Conservation (phyloP, 2,113 vertebrate genomes). For the Dissostichus mawsoni region DNA sequence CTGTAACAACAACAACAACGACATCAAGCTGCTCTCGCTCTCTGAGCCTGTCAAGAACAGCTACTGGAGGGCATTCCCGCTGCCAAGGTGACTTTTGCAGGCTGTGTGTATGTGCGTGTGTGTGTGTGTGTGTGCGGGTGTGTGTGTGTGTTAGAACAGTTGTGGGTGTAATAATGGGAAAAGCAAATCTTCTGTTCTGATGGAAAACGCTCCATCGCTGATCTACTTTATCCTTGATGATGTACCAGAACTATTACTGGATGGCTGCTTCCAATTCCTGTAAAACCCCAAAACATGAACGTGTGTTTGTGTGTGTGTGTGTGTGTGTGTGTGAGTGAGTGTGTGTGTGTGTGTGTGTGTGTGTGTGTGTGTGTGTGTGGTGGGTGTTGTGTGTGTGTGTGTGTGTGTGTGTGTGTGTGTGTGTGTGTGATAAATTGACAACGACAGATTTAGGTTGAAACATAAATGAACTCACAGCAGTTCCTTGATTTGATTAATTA, state of each 20-base stretch:
- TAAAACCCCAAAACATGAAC: neutral
- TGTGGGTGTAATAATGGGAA: neutral
- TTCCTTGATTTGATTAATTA: neutral
- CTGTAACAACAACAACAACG: conserved; percentile 53
- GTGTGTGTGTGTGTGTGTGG: no score
- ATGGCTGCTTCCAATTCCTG: neutral
- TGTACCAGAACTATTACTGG: neutral
- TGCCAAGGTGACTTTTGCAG: conserved; percentile 64
- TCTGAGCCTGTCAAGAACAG: conserved; percentile 51
- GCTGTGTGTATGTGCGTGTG: conserved; percentile 11
- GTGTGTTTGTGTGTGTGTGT: neutral
- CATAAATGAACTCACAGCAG: neutral
- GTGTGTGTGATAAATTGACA: conserved; percentile 2
- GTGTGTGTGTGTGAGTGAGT: no score
- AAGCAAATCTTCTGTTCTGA: neutral
- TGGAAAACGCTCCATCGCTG: neutral
- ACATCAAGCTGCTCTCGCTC: conserved; percentile 55
- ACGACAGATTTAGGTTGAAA: neutral
- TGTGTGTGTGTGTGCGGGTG: neutral
- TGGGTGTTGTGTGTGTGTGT: no score
- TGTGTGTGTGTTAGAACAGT: neutral
- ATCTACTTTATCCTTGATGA: neutral
- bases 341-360: neutral
- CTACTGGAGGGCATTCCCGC: conserved; percentile 52
- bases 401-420: neutral